phyloP scores from a whole-genome alignment of 2,888 invertebrate species.

The Agonopterix arenella region DNA sequence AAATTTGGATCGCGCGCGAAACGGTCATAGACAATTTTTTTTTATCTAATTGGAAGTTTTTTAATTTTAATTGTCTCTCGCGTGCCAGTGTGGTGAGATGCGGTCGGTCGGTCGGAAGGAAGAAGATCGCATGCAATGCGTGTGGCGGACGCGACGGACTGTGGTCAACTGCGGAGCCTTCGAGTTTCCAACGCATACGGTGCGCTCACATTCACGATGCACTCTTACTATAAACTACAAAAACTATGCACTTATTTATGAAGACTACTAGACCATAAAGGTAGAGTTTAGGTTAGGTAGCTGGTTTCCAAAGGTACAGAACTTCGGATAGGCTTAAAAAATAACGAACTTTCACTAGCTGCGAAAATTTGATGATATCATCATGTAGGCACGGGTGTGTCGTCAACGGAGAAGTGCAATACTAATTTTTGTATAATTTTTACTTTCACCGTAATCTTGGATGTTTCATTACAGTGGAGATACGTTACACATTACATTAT shows the following conservation, averaged over 20 bases:
- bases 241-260: conserved; percentile 10
- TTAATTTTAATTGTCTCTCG: conserved; percentile 32
- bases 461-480: conserved; percentile 1
- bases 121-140: conserved; percentile 28
- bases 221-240: conserved; percentile 6
- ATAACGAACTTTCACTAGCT: conserved; percentile 11
- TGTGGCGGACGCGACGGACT: conserved; percentile 56
- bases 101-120: conserved; percentile 15
- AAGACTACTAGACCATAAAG: too few relatives aligned
- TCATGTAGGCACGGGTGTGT: conserved; percentile 5
- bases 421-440: conserved; percentile 6
- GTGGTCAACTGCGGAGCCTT: conserved; percentile 57
- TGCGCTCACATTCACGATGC: conserved; percentile 9
- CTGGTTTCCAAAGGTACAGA: neutral
- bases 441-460: conserved; percentile 9
- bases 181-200: conserved; percentile 23
- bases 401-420: conserved; percentile 6
- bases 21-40: conserved; percentile 23
- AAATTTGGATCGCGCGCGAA: conserved; percentile 29
- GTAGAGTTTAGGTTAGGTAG: too few relatives aligned
- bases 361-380: conserved; percentile 8
- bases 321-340: neutral
- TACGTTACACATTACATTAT: neutral
- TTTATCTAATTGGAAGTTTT: conserved; percentile 21
- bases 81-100: conserved; percentile 28